Evolutionary conservation across 2,113 vertebrate species (phyloP).

Genomic region (Ptychochromis oligacanthus): DNA sequence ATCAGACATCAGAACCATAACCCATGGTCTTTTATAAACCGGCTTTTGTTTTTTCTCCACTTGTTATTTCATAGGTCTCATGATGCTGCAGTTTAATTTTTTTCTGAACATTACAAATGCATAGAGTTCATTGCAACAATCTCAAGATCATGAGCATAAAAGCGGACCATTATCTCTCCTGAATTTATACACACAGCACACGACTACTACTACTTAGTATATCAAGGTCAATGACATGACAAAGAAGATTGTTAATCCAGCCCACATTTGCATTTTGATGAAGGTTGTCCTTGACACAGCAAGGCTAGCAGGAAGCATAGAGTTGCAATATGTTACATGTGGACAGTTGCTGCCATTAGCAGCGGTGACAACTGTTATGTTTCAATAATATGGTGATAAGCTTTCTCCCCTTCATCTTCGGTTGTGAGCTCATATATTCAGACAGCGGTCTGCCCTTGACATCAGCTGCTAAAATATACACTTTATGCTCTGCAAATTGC

Average conservation of each 20-base stretch:
- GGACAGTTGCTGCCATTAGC: not conserved
- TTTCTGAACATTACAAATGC: not conserved
- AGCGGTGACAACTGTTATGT: not conserved
- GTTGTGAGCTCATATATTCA: not conserved
- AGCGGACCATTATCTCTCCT: not conserved
- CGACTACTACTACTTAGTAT: not conserved
- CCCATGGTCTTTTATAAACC: not conserved
- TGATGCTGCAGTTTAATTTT: not conserved
- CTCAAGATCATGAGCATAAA: not conserved
- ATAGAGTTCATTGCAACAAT: conserved; percentile 1
- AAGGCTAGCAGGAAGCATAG: not conserved
- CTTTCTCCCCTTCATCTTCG: not conserved
- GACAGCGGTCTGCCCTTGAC: not conserved
- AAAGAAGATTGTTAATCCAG: not conserved
- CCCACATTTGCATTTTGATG: conserved; percentile 19
- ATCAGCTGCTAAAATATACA: not conserved
- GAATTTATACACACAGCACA: not conserved
- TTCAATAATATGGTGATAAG: not conserved
- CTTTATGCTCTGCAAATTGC: not conserved
- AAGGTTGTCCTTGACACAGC: not conserved
- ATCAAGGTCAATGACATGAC: not conserved
- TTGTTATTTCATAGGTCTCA: not conserved
- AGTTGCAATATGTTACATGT: not conserved
- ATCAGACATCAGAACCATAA: not conserved
- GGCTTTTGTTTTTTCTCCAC: not conserved